Base-by-base conservation (phyloP, 2,113 vertebrate genomes). In the Oxygymnocypris stewartii region DNA sequence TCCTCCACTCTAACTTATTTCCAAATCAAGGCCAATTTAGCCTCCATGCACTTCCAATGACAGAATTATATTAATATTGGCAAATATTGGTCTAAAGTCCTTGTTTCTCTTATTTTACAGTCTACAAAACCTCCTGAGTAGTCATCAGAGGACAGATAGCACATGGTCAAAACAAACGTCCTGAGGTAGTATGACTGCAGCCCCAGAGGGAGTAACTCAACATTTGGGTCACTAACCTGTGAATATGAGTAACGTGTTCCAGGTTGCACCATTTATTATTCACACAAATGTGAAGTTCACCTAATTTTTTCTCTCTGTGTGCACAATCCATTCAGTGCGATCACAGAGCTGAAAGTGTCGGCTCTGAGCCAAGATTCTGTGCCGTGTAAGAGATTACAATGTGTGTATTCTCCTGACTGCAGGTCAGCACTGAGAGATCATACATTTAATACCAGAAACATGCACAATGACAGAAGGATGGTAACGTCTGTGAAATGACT, bases 161-260 rank as follows among this genome's bases (percentile, higher is more conserved):
- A 74, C 69, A 73, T 73, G 40, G 20, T 20, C 35, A 44, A 40
- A 74, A 37, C 74, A 49, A 25, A 49, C 13, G 11, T 76, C 42
- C 40, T 8, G 37, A 42, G 71, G 71, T 35, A 37, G 16, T 74
- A 74, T 18, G 16, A 3, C 35, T 20, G 35, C 37, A 23, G 37
- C 37, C 71, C 37, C 37, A 47, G 74, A 76, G 74, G 74, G 74
- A 76, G 42, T 23, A 73, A 69, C 31, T 35, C 65, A 74, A 25
- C 13, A 44, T 76, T 28, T 47, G n/a, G 74, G 74, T 76, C 74
- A 49, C 74, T 76, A 76, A 76, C 74, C 42, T 76, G 42, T 76
- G 74, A 76, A 76, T 76, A 76, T 49, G 42, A 25, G 18, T 73
- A 73, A 73, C 18, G 9, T 73, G 23, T 47, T n/a, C 74, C 42